Base-by-base conservation (phyloP, 2,888 invertebrate genomes). In the Halictus quadricinctus region DNA sequence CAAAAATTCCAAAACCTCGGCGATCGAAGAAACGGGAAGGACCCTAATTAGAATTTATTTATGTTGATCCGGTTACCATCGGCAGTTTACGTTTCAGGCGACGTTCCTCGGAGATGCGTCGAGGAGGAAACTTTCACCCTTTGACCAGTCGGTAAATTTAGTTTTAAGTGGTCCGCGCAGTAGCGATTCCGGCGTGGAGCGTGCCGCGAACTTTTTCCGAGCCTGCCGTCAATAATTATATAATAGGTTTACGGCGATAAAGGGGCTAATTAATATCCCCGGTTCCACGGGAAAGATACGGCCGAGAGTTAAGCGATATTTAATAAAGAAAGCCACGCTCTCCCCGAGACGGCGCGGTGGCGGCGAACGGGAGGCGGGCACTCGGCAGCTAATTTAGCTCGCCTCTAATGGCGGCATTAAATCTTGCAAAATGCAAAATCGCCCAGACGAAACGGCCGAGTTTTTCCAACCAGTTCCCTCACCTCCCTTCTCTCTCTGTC, bases 201-300 rank as follows among this genome's bases (percentile, higher is more conserved):
- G 69, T 41, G 41, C 41, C n/a, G 29, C 15, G 4, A 82, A 75
- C 41, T 82, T 82, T 72, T 60, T 36, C 50, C 69, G 18, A 72
- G 60, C 43, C 72, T 18, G 41, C 73, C 60, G 21, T 75, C 72
- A 70, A 80, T 75, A 82, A 75, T 72, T 72, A 43, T 41, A 18
- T 72, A 80, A 80, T 54, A 69, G 50, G 70, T 80, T 82, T 54
- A 25, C 64, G 43, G 13, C 80, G 64, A 64, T 80, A 75, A 60
- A 70, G 48, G 41, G 48, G 50, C 50, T 72, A 83, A 76, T 83
- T 83, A 80, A 80, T 76, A 75, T 75, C 43, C n/a, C 43, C 41
- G 18, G 50, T 13, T 13, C 43, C 43, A n/a, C n/a, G 73, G 25
- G 41, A 25, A 74, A 70, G 25, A 29, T 21, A 15, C 29, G 21